Conservation (phyloP, 2,113 vertebrate species). For the Fulmarus glacialis region DNA sequence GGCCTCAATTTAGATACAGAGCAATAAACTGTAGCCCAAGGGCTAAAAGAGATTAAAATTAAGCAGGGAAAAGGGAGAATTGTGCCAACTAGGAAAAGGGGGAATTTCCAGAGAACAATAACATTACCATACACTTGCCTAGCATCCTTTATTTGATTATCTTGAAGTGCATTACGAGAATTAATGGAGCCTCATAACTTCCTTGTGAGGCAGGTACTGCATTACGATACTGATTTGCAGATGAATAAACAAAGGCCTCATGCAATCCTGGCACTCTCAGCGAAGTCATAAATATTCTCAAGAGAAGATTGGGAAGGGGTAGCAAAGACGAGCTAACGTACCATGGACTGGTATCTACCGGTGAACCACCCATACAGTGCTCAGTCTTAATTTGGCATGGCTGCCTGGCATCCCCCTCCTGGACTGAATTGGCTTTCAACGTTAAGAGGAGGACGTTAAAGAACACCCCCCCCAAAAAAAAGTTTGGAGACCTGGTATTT, state of each 20-base stretch:
- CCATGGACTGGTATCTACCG: not conserved
- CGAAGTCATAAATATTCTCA: not conserved
- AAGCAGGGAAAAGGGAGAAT: conserved; percentile 5
- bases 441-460: not conserved
- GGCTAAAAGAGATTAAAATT: conserved; percentile 36
- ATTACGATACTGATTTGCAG: not conserved
- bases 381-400: not conserved
- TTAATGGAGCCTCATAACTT: not conserved
- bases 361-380: not conserved
- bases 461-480: not conserved
- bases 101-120: conserved; percentile 9
- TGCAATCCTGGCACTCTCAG: not conserved
- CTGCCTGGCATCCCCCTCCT: not conserved
- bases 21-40: conserved; percentile 24
- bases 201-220: not conserved
- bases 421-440: not conserved
- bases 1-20: not conserved
- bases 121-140: not conserved
- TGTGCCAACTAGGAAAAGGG: conserved; percentile 19
- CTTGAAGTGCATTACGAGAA: not conserved
- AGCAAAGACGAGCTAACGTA: not conserved
- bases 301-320: not conserved
- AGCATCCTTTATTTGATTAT: conserved; percentile 9
- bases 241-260: not conserved
- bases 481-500: not conserved